phyloP scores from a whole-genome alignment of 2,888 invertebrate species.

The Caradrina kadenii region DNA sequence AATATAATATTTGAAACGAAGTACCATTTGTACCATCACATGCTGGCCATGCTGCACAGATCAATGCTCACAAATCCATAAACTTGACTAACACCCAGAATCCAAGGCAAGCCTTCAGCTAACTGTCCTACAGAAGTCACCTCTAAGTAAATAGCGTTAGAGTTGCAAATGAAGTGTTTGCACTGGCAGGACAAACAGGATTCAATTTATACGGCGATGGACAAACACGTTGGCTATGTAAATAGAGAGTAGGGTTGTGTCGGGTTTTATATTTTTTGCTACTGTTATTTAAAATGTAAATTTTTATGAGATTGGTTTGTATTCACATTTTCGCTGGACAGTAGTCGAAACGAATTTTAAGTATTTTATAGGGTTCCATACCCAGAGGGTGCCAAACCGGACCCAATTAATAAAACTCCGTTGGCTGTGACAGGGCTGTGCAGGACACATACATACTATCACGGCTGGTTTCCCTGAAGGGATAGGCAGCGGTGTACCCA shows the following conservation, averaged over 20 bases:
- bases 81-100: conserved; percentile 54
- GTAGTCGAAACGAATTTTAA: background rate
- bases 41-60: conserved; percentile 17
- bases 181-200: conserved; percentile 58
- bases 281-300: conserved; percentile 38
- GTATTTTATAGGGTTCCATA: background rate
- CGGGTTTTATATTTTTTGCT: conserved; percentile 12
- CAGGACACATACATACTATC: too few relatives aligned
- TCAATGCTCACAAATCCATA: conserved; percentile 44
- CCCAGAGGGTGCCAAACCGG: too few relatives aligned
- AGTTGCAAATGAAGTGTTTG: conserved; percentile 43
- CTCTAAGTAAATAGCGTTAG: conserved; percentile 36
- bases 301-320: conserved; percentile 31
- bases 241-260: conserved; percentile 55
- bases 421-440: too few relatives aligned
- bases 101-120: conserved; percentile 13
- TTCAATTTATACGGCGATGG: conserved; percentile 62
- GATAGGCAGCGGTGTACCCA: too few relatives aligned
- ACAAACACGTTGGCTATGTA: conserved; percentile 62
- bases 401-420: too few relatives aligned
- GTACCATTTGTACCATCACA: conserved; percentile 24
- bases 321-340: conserved; percentile 16
- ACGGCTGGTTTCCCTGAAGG: too few relatives aligned
- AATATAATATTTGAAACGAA: conserved; percentile 13
- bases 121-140: conserved; percentile 19